These are phyloP conservation scores for Acanthisitta chloris DNA, from an alignment of 2,113 vertebrate genomes.

Conservation along the genomic window DNA sequence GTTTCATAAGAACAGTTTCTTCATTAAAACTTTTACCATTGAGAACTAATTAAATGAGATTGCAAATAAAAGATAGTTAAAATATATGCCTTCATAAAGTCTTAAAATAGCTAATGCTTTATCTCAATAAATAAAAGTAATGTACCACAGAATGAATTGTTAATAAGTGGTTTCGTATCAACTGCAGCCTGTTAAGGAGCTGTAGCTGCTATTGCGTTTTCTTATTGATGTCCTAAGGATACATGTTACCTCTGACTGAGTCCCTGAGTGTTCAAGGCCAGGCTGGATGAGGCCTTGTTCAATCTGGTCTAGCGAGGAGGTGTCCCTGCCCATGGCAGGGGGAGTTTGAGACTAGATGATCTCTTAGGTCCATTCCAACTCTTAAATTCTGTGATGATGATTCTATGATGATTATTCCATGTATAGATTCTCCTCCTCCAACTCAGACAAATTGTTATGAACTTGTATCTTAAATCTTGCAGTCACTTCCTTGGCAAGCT, in stretches of 20 bases:
- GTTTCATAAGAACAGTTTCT: neutral
- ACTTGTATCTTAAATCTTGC: neutral
- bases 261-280: no score
- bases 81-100: neutral
- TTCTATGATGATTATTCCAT: no score
- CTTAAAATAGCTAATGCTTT: neutral
- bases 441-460: neutral
- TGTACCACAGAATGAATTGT: neutral
- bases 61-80: neutral
- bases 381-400: no score
- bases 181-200: neutral
- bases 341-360: no score
- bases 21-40: neutral
- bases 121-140: neutral
- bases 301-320: no score
- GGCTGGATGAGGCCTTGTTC: no score
- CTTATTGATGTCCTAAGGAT: neutral
- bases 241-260: neutral
- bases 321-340: no score
- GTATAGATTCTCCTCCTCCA: neutral
- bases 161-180: neutral
- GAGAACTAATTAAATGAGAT: neutral
- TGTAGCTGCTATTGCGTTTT: neutral
- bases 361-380: no score
- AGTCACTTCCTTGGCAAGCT: neutral